Base-by-base conservation (phyloP, 2,797 vertebrate genomes). In the Sebastes hubbsi region DNA sequence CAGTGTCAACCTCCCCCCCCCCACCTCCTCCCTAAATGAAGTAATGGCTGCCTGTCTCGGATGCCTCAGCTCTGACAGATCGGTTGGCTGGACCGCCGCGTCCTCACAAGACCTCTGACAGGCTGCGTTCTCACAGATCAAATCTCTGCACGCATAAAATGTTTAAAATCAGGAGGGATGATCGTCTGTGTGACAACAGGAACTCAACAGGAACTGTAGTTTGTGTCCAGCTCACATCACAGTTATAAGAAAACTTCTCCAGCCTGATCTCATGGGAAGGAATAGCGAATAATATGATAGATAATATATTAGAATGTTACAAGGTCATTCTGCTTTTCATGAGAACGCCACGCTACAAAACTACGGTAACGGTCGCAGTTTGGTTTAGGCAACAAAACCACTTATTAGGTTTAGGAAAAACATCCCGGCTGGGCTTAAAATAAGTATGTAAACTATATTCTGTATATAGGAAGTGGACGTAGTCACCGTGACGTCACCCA, bases 61-160 rank as follows among this genome's bases (percentile, higher is more conserved):
- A 89, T 87, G 80, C 79, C 79, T 86, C 75, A 38, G 79, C 73
- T 77, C 79, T 88, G 83, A 84, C 81, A 77, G 84, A 77, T 82
- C 59, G 52, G 38, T 78, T 87, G 83, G 81, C 83, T 12, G 59
- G 83, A 68, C 60, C 34, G 4, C 54, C 10, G 72, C 64, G 86
- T 89, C 88, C 90, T 91, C 84, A 81, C 14, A 77, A 12, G 75
- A 88, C 88, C 90, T 65, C 76, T n/a, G 75, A 73, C 60, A 71
- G 80, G 75, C 84, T 61, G 78, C 52, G 12, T 27, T 70, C 65
- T 60, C 78, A 38, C 76, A 11, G 71, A 65, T 68, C 20, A 13
- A 36, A 67, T 54, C 52, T 3, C 75, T 30, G 68, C 54, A 49
- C 27, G 25, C n/a, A 16, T n/a, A 14, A 71, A 73, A 46, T 4